Conservation (phyloP, 2,113 vertebrate species). For the Epinephelus moara region DNA sequence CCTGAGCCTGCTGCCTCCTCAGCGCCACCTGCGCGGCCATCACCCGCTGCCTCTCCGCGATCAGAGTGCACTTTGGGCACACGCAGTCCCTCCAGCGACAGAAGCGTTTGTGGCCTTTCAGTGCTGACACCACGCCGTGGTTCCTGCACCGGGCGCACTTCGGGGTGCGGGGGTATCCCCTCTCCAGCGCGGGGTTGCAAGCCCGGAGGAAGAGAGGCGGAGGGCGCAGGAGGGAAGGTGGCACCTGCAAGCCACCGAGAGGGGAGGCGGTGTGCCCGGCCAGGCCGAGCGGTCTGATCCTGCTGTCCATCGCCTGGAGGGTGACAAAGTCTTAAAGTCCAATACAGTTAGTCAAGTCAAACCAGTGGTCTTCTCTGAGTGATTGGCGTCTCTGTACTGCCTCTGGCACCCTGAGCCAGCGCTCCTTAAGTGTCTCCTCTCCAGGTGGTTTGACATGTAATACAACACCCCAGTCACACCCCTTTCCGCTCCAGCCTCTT, state of each 20-base stretch:
- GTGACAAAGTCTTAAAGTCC: slow-evolving; percentile 1
- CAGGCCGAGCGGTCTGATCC: slow-evolving; percentile 73
- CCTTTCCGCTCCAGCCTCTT: slow-evolving; percentile 67
- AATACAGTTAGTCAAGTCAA: background rate
- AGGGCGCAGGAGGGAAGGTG: slow-evolving; percentile 82
- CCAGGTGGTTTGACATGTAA: slow-evolving; percentile 77
- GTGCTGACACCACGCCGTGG: slow-evolving; percentile 92
- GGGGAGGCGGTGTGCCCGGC: slow-evolving; percentile 47
- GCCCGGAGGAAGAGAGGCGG: slow-evolving; percentile 80
- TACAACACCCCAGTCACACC: slow-evolving; percentile 74
- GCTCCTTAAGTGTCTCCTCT: slow-evolving; percentile 72
- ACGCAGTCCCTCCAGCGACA: slow-evolving; percentile 93
- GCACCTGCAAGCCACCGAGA: slow-evolving; percentile 74
- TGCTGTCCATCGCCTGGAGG: slow-evolving; percentile 79
- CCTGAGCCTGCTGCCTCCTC: slow-evolving; percentile 92
- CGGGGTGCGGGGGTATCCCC: slow-evolving; percentile 88
- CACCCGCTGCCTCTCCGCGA: slow-evolving; percentile 92
- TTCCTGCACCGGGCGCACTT: slow-evolving; percentile 93
- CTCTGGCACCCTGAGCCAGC: slow-evolving; percentile 23
- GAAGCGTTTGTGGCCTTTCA: slow-evolving; percentile 94
- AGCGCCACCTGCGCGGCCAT: slow-evolving; percentile 96
- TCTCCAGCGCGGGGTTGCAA: slow-evolving; percentile 79
- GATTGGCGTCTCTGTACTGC: slow-evolving; percentile 38
- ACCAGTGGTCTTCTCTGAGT: slow-evolving; percentile 7
- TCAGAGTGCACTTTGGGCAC: slow-evolving; percentile 92